Evolutionary conservation across 1,140 invertebrate genomes (phyloP).

Genomic region (Geopemphigus sp.): DNA sequence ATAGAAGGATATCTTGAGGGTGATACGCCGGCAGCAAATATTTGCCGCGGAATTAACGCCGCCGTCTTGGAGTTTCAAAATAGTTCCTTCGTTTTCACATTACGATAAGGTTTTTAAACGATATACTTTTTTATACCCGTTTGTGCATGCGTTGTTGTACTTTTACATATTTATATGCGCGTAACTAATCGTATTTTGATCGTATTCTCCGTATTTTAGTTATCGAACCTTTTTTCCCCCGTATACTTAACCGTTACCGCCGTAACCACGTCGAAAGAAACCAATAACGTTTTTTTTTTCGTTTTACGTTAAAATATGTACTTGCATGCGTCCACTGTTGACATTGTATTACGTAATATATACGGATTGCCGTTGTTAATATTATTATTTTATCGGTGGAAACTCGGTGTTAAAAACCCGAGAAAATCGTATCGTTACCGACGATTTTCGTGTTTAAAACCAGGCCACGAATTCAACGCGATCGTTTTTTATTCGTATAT

Average conservation of each 20-base stretch:
- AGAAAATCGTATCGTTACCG: too few species aligned
- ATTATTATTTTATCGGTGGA: too few species aligned
- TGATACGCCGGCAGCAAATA: constrained; percentile 45
- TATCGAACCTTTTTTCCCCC: neutral
- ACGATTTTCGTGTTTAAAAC: too few species aligned
- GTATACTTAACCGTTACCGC: too few species aligned
- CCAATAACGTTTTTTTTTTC: too few species aligned
- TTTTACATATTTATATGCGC: neutral
- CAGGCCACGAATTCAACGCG: too few species aligned
- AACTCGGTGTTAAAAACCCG: too few species aligned
- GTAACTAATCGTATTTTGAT: neutral
- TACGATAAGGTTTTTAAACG: constrained; percentile 35
- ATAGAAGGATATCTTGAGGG: constrained; percentile 45
- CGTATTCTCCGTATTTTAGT: neutral
- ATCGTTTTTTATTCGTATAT: too few species aligned
- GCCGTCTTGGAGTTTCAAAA: constrained; percentile 45
- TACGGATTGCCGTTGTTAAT: neutral
- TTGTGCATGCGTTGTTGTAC: too few species aligned
- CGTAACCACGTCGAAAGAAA: too few species aligned
- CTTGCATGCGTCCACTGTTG: neutral
- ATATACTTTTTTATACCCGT: neutral
- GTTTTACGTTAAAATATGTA: neutral
- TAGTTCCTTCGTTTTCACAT: constrained; percentile 47
- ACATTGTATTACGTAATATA: neutral
- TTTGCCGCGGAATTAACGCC: constrained; percentile 41